Evolutionary conservation across 1,140 invertebrate genomes (phyloP), one percentile per base, ranked within the genome.

Genomic region (Papilio machaon): DNA sequence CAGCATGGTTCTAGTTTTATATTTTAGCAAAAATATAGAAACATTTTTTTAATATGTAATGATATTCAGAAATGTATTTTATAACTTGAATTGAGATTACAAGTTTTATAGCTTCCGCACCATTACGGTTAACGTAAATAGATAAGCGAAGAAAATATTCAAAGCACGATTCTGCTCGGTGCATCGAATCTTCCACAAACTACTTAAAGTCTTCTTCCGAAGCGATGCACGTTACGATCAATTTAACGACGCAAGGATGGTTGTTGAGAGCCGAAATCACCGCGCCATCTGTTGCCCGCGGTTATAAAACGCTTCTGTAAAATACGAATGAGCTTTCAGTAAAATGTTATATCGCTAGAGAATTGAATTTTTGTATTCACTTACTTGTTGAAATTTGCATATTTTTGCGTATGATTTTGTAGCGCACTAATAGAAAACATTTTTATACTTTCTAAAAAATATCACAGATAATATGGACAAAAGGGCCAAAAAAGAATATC

Each of bases 241-340:
- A 70, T 70, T 70, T 70, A 70, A 70, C 64, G 64, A 70, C 64
- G 64, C 64, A 70, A 70, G 64, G 64, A 70, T 70, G 23, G 64
- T 70, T 70, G 64, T 70, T 70, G 64, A 70, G 64, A 70, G 64
- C 7, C 30, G 64, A 70, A 70, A 70, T 70, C 64, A 70, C 64
- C 64, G 64, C 30, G 64, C 64, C 64, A 70, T 70, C 64, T 70
- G 64, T 70, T 70, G 64, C 64, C 64, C 15, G 64, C 64, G 64
- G 64, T 70, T 70, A 70, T 70, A 70, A 70, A 70, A 70, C 30
- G 64, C 64, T 70, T 23, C 30, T 35, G 64, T 38, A 70, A 70
- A 70, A 70, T 70, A 70, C 64, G 15, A 70, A 70, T 70, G 23
- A 15, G 64, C 64, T 70, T 15, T 35, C 13, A 11, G 11, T 64